Percentiles rank a stretch among this genome's conserved stretches.
These are phyloP conservation scores for Cyprinus carpio DNA, from an alignment of 2,113 vertebrate genomes.

Conservation along the genomic window DNA sequence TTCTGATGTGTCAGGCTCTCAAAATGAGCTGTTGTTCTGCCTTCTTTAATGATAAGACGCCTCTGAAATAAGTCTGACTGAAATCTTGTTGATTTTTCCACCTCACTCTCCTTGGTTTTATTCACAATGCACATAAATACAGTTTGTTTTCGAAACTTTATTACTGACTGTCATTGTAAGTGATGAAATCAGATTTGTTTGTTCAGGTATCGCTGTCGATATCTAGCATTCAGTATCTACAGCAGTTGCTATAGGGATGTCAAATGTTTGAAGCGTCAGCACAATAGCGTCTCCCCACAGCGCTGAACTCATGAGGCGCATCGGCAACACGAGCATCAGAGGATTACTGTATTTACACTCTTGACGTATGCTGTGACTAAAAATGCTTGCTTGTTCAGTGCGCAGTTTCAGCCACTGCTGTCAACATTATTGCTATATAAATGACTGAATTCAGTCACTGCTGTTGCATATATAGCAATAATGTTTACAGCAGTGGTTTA, in stretches of 20 bases:
- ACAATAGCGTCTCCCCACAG: background rate
- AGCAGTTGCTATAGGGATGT: background rate
- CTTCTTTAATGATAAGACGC: conserved; percentile 8
- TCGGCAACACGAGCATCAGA: background rate
- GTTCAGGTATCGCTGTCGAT: background rate
- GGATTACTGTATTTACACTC: background rate
- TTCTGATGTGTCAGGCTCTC: conserved; percentile 13
- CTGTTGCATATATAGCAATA: background rate
- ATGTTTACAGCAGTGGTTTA: background rate
- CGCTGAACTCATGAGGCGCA: background rate
- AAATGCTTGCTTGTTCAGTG: background rate
- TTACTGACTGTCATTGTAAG: background rate
- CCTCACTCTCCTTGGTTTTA: background rate
- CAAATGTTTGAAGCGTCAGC: background rate
- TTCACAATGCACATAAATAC: background rate
- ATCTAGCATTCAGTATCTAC: background rate
- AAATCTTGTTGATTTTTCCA: conserved; percentile 18
- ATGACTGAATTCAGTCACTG: too few species aligned
- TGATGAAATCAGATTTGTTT: background rate
- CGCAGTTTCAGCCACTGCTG: background rate
- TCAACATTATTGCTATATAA: background rate
- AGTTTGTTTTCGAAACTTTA: background rate
- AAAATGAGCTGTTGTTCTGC: conserved; percentile 13
- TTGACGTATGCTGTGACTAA: background rate
- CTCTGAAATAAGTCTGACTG: background rate